Conservation (phyloP, 2,888 invertebrate species). For the Sussaba pulchella region DNA sequence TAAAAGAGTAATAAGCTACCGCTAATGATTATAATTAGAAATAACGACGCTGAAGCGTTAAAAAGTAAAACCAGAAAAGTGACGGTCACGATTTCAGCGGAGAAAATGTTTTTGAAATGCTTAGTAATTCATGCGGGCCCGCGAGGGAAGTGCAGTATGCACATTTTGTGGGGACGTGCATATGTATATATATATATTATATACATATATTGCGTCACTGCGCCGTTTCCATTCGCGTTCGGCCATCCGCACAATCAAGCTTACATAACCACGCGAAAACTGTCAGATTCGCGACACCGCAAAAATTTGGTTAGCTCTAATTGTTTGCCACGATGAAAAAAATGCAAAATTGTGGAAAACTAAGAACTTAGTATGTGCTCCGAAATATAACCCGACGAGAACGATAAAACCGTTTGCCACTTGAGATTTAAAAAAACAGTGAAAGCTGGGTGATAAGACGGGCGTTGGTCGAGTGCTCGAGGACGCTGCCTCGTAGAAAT, state of each 20-base stretch:
- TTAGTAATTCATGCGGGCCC: slow-evolving; percentile 76
- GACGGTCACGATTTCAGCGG: slow-evolving; percentile 36
- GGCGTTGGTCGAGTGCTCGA: slow-evolving; percentile 5
- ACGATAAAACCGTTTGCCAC: neutral
- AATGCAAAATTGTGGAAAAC: too few species aligned
- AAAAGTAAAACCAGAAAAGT: slow-evolving; percentile 17
- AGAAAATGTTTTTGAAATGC: slow-evolving; percentile 77
- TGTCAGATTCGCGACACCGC: slow-evolving; percentile 72
- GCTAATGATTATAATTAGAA: neutral
- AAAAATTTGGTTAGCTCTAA: slow-evolving; percentile 77
- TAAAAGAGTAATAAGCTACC: too few species aligned
- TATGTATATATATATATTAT: slow-evolving; percentile 58
- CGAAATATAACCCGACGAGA: too few species aligned
- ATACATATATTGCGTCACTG: slow-evolving; percentile 76
- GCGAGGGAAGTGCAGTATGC: slow-evolving; percentile 61
- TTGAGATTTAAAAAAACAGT: slow-evolving; percentile 8
- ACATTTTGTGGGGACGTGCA: slow-evolving; percentile 59
- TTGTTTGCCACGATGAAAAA: too few species aligned
- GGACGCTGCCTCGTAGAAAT: neutral
- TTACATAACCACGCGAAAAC: slow-evolving; percentile 82
- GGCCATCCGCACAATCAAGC: slow-evolving; percentile 81
- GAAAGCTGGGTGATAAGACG: slow-evolving; percentile 30
- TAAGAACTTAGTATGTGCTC: too few species aligned
- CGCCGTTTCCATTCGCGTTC: slow-evolving; percentile 81
- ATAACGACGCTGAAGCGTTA: neutral